A percentile compares a stretch with the other conserved stretches of the same genome.
These are phyloP conservation scores for Heliconius cydno DNA, from an alignment of 2,888 invertebrate species.

Conservation along the genomic window DNA sequence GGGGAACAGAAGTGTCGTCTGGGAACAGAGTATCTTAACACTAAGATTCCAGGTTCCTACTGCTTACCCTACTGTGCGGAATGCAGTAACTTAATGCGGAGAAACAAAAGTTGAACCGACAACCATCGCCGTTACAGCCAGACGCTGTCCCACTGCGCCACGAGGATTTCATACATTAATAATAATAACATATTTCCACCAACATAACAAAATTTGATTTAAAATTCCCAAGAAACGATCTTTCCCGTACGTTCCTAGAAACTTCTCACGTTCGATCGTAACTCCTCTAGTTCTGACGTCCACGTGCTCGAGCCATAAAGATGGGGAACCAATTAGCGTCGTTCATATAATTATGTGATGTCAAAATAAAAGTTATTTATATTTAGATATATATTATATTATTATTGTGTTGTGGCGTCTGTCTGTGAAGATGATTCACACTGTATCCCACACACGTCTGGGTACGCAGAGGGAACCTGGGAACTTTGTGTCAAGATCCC, in stretches of 20 bases:
- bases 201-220: constrained; percentile 10
- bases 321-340: constrained; percentile 13
- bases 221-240: constrained; percentile 12
- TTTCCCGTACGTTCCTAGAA: constrained; percentile 7
- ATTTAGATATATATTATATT: constrained; percentile 4
- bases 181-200: constrained; percentile 3
- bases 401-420: not conserved
- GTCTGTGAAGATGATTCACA: not conserved
- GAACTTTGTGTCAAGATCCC: not conserved
- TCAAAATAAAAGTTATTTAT: constrained; percentile 25
- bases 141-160: too few species aligned
- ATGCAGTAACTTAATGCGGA: not conserved
- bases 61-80: not conserved
- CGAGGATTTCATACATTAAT: not conserved
- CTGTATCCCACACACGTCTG: not conserved
- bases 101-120: too few species aligned
- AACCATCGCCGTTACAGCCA: too few species aligned
- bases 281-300: constrained; percentile 2
- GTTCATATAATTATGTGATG: constrained; percentile 25
- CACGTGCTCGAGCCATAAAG: constrained; percentile 17
- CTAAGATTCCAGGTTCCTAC: not conserved
- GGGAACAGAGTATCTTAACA: not conserved
- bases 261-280: constrained; percentile 10
- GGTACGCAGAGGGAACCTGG: not conserved
- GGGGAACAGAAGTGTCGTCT: not conserved